These are phyloP conservation scores for Drosophila niveifrons DNA, from an alignment of 2,888 invertebrate genomes.

Conservation along the genomic window DNA sequence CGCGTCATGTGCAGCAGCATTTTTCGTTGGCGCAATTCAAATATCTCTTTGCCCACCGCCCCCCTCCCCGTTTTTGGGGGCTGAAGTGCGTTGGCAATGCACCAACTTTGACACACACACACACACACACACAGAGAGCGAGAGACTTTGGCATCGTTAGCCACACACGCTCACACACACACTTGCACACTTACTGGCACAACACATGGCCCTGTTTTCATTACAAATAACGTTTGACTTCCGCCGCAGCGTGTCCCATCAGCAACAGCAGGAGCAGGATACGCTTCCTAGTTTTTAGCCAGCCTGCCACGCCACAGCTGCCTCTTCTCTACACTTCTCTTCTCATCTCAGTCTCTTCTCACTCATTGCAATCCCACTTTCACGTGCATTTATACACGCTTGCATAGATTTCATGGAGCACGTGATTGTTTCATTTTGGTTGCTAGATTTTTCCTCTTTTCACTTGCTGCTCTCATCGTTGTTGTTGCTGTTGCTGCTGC, in stretches of 20 bases:
- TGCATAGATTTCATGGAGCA: slow-evolving; percentile 80
- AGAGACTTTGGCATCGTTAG: slow-evolving; percentile 63
- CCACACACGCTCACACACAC: slow-evolving; percentile 21
- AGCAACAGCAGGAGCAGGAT: slow-evolving; percentile 34
- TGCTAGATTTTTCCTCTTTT: slow-evolving; percentile 59
- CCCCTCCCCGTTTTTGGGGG: slow-evolving; percentile 13
- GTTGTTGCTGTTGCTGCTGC: slow-evolving; percentile 12
- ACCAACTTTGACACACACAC: slow-evolving; percentile 60
- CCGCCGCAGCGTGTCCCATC: slow-evolving; percentile 70
- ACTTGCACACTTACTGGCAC: slow-evolving; percentile 33
- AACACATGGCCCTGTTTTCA: slow-evolving; percentile 81
- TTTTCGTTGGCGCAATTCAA: slow-evolving; percentile 70
- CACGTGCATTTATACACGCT: slow-evolving; percentile 79
- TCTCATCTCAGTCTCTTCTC: background rate
- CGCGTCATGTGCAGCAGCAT: slow-evolving; percentile 76
- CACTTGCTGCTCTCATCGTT: slow-evolving; percentile 20
- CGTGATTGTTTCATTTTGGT: slow-evolving; percentile 81
- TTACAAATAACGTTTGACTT: slow-evolving; percentile 82
- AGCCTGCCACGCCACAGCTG: slow-evolving; percentile 2
- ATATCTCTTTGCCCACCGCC: slow-evolving; percentile 55
- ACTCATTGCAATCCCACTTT: slow-evolving; percentile 70
- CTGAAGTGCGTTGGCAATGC: slow-evolving; percentile 77
- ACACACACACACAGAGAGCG: slow-evolving; percentile 36
- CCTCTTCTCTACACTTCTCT: background rate
- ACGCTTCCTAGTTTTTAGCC: slow-evolving; percentile 43